Base-by-base conservation (phyloP, 2,888 invertebrate genomes). In the Drosophila recens region DNA sequence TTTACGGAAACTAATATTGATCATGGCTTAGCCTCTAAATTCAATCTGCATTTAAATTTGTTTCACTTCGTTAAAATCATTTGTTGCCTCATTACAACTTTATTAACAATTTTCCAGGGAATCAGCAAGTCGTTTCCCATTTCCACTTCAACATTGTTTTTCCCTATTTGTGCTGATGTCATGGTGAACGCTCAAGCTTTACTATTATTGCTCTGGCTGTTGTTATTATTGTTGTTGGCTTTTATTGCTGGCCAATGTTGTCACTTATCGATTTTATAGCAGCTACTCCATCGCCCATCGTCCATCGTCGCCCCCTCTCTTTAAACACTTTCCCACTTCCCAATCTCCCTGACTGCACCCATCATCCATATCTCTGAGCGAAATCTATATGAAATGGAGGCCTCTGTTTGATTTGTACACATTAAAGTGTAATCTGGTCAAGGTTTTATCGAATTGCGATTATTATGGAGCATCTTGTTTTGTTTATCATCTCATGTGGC, bases 371-470 rank as follows among this genome's bases (percentile, higher is more conserved):
- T 76, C 71, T 73, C 48, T n/a, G 8, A 5, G 49, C 59, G 27
- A 63, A 75, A 83, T 83, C 75, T 71, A 65, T 70, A 70, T 69
- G 3, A 69, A 62, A 65, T 74, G 66, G 72, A 67, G 73, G 68
- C 82, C 82, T 65, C 80, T 73, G 80, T 74, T 75, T 82, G 84
- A 87, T 85, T 84, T 85, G 86, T 78, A 80, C 66, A 69, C 88
- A 79, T 84, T 84, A 79, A 87, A 68, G 23, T 67, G 82, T 87
- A 87, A 87, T 80, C 73, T 87, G 88, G 84, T 87, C 84, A 84
- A 87, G 84, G 84, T 85, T 78, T 62, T 78, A 65, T 77, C 56
- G 59, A 54, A 63, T 49, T 48, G 71, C 59, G 51, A 67, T 66
- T 69, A 64, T 69, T 66, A 46, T 43, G 36, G 46, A 73, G 49